Percentiles rank a stretch among this genome's conserved stretches.
Conservation (phyloP, 2,797 vertebrate genomes). For the Enteromius mattozi region DNA sequence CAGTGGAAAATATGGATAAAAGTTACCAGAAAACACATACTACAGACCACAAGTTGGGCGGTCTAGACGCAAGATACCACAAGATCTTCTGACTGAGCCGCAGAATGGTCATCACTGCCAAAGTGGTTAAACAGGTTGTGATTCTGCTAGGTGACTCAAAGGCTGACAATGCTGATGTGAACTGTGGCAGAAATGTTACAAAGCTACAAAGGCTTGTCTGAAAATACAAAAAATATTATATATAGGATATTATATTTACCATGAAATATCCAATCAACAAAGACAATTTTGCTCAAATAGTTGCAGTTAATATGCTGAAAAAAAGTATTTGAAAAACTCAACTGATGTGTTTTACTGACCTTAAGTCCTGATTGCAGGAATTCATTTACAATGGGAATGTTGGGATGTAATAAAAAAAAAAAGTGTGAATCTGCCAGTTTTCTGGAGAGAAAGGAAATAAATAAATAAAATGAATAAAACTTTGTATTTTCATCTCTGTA, state of each 20-base stretch:
- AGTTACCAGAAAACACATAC: neutral
- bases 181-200: neutral
- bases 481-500: neutral
- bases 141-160: neutral
- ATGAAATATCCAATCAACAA: neutral
- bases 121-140: neutral
- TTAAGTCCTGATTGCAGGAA: neutral
- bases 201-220: neutral
- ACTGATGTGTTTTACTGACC: neutral
- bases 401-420: neutral
- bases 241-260: neutral
- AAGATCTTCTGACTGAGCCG: neutral
- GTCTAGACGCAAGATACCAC: neutral
- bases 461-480: neutral
- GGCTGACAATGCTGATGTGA: neutral
- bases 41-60: neutral
- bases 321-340: neutral
- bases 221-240: neutral
- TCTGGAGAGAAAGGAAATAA: neutral
- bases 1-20: neutral
- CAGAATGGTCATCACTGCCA: neutral
- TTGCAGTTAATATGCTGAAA: neutral
- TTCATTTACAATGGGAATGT: neutral
- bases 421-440: neutral
- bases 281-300: neutral